Evolutionary conservation across 2,113 vertebrate genomes (phyloP).

Genomic region (Cryptomyrus ogoouensis): DNA sequence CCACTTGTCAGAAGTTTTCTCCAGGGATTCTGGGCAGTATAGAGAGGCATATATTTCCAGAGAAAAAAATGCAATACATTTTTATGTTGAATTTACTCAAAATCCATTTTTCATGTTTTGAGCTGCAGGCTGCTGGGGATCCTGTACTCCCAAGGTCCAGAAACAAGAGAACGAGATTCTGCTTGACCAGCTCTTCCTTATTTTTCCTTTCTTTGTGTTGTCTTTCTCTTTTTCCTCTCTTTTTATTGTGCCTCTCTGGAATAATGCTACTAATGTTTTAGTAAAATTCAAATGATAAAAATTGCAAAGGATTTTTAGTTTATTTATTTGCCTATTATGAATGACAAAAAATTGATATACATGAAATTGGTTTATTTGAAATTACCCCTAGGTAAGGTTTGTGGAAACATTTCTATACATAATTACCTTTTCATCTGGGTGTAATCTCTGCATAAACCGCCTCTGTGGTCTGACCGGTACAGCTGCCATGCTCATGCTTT

Average conservation of each 20-base stretch:
- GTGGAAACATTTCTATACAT: not conserved
- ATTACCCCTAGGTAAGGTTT: not conserved
- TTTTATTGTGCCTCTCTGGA: not conserved
- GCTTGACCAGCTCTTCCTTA: slow-evolving; percentile 18
- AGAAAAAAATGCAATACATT: slow-evolving; percentile 22
- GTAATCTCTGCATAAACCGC: not conserved
- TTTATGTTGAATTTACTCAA: slow-evolving; percentile 33
- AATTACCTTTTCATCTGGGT: not conserved
- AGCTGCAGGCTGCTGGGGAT: slow-evolving; percentile 17
- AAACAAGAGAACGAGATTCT: too few relatives aligned
- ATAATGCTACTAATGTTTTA: not conserved
- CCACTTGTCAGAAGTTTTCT: slow-evolving; percentile 37
- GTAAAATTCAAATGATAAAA: not conserved
- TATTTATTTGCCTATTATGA: not conserved
- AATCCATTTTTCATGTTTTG: slow-evolving; percentile 36
- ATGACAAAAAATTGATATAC: not conserved
- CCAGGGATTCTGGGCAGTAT: slow-evolving; percentile 26
- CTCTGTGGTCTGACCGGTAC: not conserved
- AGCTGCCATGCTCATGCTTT: not conserved
- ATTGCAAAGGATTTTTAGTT: too few relatives aligned
- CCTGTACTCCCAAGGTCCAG: slow-evolving; percentile 33
- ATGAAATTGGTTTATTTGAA: not conserved
- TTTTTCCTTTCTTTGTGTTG: not conserved
- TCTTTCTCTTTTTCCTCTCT: not conserved
- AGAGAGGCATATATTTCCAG: slow-evolving; percentile 28